Base-by-base conservation (phyloP, 1,140 invertebrate species). In the Ephestia elutella region DNA sequence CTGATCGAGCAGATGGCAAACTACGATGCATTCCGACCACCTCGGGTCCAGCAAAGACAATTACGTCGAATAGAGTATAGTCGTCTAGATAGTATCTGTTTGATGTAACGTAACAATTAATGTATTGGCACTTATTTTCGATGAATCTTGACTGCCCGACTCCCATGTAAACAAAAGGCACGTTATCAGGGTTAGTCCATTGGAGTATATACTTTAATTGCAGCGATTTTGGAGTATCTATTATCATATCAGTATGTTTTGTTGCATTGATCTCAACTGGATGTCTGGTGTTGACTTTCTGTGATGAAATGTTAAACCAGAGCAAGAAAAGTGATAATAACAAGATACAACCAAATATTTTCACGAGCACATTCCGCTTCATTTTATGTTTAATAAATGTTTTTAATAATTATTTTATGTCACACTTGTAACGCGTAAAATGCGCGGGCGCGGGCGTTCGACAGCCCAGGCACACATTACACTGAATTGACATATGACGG, bases 41-140 rank as follows among this genome's bases (percentile, higher is more conserved):
- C 55, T 86, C 75, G 1, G 80, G 79, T 11, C 76, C 80, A 21
- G 70, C 58, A 50, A 89, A 89, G 5, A 68, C 66, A 2, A 89
- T 67, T 0, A 78, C 78, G 54, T 89, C 84, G 60, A 85, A 89
- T 30, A 84, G 75, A 2, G 70, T 76, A 11, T 72, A 65, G 60
- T 78, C 72, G 17, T 60, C 65, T 0, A 86, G 32, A 51, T 68
- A 75, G 7, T 57, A 56, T n/a, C 64, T 71, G 25, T 86, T 59
- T 11, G 57, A 53, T 9, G 81, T 84, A 0, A 85, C 75, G 44
- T 68, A 75, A 65, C 82, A 86, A 44, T 82, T 82, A 17, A 67
- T 78, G 28, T 70, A 66, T n/a, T 62, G 57, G 62, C 82, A 86
- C 7, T 74, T 70, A 20, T 65, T 67, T 0, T 71, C 60, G 5